A percentile compares a stretch with the other conserved stretches of the same genome.
phyloP scores from a whole-genome alignment of 2,888 invertebrate species.

The Catocala sponsa region DNA sequence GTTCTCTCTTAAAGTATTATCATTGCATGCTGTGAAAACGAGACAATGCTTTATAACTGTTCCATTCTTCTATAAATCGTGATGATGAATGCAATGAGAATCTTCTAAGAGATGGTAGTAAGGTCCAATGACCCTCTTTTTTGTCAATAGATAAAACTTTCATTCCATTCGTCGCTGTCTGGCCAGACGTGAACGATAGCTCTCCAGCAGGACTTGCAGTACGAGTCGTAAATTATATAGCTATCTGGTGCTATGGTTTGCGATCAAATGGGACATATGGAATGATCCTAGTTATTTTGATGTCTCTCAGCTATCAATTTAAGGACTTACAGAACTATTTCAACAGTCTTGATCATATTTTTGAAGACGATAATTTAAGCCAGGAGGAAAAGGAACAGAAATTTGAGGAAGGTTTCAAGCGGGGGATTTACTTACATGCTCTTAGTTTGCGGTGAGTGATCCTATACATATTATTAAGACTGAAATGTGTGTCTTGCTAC shows the following conservation, averaged over 20 bases:
- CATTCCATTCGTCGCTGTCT: not conserved
- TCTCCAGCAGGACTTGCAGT: not conserved
- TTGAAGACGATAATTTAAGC: constrained; percentile 28
- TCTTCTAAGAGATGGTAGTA: too few species aligned
- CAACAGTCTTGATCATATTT: constrained; percentile 39
- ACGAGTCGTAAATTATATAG: not conserved
- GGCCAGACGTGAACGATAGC: not conserved
- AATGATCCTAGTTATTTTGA: not conserved
- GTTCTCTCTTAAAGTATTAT: too few species aligned
- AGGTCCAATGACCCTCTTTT: not conserved
- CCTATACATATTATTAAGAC: not conserved
- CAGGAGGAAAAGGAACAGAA: constrained; percentile 56
- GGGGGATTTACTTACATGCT: constrained; percentile 65
- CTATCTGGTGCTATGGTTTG: not conserved
- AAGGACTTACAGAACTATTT: constrained; percentile 56
- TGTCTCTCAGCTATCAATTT: constrained; percentile 53
- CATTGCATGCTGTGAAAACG: too few species aligned
- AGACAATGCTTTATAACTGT: too few species aligned
- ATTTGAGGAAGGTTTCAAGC: constrained; percentile 59
- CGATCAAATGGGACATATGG: not conserved
- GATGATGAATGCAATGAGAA: too few species aligned
- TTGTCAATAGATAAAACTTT: constrained; percentile 1
- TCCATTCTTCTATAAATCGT: too few species aligned
- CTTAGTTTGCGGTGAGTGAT: constrained; percentile 33
- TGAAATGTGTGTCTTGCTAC: too few species aligned